phyloP scores from a whole-genome alignment of 2,113 vertebrate genomes.

The Gallinago paraguaiae region DNA sequence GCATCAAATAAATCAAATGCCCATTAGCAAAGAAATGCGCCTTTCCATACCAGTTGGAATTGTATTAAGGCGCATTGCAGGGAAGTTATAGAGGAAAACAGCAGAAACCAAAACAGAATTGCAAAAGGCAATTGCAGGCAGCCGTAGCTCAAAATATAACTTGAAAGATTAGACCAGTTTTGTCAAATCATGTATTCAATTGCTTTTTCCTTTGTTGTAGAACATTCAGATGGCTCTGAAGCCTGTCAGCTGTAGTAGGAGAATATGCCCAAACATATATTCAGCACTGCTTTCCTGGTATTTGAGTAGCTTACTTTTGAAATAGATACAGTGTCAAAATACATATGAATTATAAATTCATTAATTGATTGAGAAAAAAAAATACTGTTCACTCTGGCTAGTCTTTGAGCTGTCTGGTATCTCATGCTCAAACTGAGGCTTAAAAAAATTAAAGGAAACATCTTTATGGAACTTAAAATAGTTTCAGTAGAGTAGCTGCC shows the following conservation, averaged over 20 bases:
- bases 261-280: background rate
- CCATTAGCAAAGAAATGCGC: background rate
- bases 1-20: background rate
- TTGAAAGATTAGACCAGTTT: background rate
- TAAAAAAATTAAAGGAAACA: background rate
- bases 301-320: background rate
- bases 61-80: background rate
- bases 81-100: background rate
- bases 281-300: background rate
- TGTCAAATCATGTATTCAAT: background rate
- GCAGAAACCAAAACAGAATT: background rate
- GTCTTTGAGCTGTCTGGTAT: background rate
- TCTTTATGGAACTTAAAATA: background rate
- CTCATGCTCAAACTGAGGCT: background rate
- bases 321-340: background rate
- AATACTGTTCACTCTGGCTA: background rate
- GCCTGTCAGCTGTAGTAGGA: background rate
- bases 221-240: background rate
- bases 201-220: background rate
- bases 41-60: too few relatives aligned
- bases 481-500: background rate
- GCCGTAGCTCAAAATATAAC: background rate
- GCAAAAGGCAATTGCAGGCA: background rate
- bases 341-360: background rate
- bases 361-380: background rate